Conservation (phyloP, 92 coral and sea anemone genomes). For the Galaxea fascicularis region DNA sequence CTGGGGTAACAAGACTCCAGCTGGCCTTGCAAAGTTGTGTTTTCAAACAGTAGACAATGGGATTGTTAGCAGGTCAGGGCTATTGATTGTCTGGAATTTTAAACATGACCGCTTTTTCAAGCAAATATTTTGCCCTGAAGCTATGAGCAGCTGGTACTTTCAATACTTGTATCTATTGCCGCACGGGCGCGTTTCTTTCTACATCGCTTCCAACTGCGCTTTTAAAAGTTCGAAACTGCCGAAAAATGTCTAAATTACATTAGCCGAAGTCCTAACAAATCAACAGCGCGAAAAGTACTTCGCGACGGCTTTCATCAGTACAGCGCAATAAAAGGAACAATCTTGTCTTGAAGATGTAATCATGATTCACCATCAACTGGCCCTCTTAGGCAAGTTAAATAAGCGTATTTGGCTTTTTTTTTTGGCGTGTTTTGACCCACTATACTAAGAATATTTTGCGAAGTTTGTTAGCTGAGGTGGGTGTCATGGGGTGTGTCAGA, state of each 20-base stretch:
- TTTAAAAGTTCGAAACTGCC: background rate
- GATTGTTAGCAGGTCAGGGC: background rate
- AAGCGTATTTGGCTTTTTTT: too few species aligned
- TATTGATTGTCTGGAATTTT: conserved; percentile 10
- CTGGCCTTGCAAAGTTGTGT: background rate
- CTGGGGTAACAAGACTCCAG: background rate
- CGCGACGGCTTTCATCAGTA: background rate
- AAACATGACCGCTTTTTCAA: background rate
- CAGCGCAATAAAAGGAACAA: background rate
- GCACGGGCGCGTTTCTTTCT: background rate
- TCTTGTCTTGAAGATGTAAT: background rate
- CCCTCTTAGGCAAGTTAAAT: too few species aligned
- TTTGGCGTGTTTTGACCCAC: background rate
- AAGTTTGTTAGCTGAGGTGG: background rate
- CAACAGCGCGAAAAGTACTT: background rate
- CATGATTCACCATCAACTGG: too few species aligned
- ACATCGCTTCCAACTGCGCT: background rate
- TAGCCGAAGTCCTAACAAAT: background rate
- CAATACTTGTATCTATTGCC: background rate
- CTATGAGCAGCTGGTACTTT: conserved; percentile 17
- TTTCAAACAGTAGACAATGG: conserved; percentile 10
- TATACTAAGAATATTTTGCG: background rate
- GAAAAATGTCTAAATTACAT: background rate
- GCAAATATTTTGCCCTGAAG: conserved; percentile 21
- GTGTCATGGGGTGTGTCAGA: background rate